Evolutionary conservation across 2,797 vertebrate species (phyloP).

Genomic region (Sebastes glaucus): DNA sequence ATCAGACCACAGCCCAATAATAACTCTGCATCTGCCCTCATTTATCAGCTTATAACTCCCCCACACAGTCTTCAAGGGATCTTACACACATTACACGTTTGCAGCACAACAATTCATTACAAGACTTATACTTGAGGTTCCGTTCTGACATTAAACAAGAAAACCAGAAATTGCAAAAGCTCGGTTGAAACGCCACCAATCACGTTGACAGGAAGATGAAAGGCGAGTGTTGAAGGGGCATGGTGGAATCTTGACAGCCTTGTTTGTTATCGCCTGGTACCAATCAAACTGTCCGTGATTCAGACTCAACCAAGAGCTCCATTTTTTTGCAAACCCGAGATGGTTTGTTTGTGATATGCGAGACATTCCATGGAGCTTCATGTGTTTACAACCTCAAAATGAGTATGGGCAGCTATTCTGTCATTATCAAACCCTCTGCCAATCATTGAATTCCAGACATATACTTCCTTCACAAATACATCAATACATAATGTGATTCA

Average conservation of each 20-base stretch:
- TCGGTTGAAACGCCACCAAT: constrained; percentile 11
- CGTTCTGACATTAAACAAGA: background rate
- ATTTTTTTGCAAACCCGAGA: constrained; percentile 14
- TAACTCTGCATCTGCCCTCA: constrained; percentile 12
- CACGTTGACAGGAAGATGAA: constrained; percentile 13
- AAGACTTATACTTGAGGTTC: background rate
- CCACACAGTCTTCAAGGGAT: background rate
- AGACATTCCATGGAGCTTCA: constrained; percentile 19
- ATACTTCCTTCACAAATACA: constrained; percentile 22
- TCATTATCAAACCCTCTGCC: constrained; percentile 39
- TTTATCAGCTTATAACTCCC: background rate
- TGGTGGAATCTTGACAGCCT: background rate
- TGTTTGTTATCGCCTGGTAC: constrained; percentile 37
- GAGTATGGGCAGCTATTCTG: constrained; percentile 22
- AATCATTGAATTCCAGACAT: constrained; percentile 12
- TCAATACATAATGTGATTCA: constrained; percentile 10
- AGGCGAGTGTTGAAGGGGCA: background rate
- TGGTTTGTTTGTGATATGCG: constrained; percentile 53
- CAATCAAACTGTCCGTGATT: constrained; percentile 31
- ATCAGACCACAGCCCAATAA: constrained; percentile 15
- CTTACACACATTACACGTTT: background rate
- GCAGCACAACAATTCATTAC: background rate
- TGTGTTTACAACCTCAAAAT: constrained; percentile 53
- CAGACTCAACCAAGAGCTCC: background rate
- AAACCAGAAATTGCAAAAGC: constrained; percentile 16